Evolutionary conservation across 2,888 invertebrate genomes (phyloP).

Genomic region (Nephrotoma appendiculata): DNA sequence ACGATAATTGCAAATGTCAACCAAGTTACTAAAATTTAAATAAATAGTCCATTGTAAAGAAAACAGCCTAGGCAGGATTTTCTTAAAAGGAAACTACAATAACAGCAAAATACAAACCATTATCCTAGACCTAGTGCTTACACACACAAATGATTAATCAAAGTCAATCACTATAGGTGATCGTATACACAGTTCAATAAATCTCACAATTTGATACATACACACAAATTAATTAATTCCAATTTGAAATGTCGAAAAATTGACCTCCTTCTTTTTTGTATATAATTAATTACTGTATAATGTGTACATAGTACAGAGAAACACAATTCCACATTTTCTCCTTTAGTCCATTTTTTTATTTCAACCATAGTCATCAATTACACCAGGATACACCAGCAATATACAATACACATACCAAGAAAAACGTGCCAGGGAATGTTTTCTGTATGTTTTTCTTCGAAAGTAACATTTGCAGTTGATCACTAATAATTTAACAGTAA

Average conservation of each 20-base stretch:
- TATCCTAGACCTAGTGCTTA: too few relatives aligned
- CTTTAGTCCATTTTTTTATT: not conserved
- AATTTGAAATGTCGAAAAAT: not conserved
- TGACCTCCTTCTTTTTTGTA: not conserved
- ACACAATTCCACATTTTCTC: not conserved
- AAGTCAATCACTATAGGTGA: not conserved
- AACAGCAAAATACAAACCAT: too few relatives aligned
- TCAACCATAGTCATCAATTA: not conserved
- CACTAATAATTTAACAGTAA: not conserved
- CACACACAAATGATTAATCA: not conserved
- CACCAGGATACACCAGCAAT: not conserved
- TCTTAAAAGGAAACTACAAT: too few relatives aligned
- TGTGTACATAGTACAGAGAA: not conserved
- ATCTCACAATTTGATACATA: not conserved
- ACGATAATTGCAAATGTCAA: too few relatives aligned
- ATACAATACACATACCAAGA: not conserved
- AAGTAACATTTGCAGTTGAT: not conserved
- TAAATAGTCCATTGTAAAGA: too few relatives aligned
- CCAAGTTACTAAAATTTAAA: too few relatives aligned
- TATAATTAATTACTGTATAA: not conserved
- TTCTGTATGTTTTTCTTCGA: not conserved
- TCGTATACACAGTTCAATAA: not conserved
- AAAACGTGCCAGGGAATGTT: not conserved
- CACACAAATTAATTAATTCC: not conserved
- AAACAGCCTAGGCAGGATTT: too few relatives aligned